Conservation (phyloP, 53 echinoderm and acorn worm species). For the Holothuria scabra region DNA sequence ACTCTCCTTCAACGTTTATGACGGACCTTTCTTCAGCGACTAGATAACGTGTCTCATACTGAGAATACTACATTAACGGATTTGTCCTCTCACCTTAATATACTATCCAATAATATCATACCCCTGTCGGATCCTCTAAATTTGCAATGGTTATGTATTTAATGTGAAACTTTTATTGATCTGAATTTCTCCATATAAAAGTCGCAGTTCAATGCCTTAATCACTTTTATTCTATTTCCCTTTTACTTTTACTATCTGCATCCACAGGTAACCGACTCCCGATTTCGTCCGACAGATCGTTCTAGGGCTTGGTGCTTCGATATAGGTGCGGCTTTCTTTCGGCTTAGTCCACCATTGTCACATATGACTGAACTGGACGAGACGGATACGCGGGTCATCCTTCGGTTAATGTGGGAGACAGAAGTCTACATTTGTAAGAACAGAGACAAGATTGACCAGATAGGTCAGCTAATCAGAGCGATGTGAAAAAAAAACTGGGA, state of each 20-base stretch:
- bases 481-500: constrained; percentile 21
- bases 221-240: not conserved
- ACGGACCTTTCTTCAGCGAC: too few species aligned
- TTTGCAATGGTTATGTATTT: too few species aligned
- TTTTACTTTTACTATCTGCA: too few species aligned
- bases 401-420: constrained; percentile 88
- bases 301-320: constrained; percentile 89
- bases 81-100: too few species aligned
- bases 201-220: not conserved
- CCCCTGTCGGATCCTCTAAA: too few species aligned
- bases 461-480: constrained; percentile 69
- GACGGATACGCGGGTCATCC: constrained; percentile 63
- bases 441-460: constrained; percentile 71
- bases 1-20: too few species aligned
- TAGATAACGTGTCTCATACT: too few species aligned
- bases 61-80: too few species aligned
- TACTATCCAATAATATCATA: too few species aligned
- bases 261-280: constrained; percentile 69
- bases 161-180: too few species aligned
- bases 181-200: too few species aligned
- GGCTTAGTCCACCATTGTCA: constrained; percentile 82
- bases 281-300: constrained; percentile 76
- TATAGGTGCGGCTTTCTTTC: constrained; percentile 84
- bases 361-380: constrained; percentile 78
- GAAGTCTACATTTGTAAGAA: constrained; percentile 75